Percentiles rank a stretch among this genome's conserved stretches.
Evolutionary conservation across 2,888 invertebrate species (phyloP).

Genomic region (Ectemnius cavifrons): DNA sequence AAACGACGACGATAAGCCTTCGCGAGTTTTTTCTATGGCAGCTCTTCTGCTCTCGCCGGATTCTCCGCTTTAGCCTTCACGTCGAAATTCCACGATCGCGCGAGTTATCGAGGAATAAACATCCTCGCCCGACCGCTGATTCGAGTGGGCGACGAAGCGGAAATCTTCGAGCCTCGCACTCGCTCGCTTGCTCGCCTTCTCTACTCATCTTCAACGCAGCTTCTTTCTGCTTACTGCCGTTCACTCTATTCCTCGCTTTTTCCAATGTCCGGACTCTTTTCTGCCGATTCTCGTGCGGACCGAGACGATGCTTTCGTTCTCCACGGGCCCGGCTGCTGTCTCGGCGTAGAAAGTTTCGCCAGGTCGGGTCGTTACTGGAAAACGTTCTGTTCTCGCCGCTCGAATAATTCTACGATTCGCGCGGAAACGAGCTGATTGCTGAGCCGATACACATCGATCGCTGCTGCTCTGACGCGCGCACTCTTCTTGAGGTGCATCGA

Average conservation of each 20-base stretch:
- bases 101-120: constrained; percentile 60
- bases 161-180: constrained; percentile 46
- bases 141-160: constrained; percentile 57
- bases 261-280: constrained; percentile 8
- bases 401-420: constrained; percentile 58
- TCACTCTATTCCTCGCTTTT: background rate
- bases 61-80: constrained; percentile 37
- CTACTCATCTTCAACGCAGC: constrained; percentile 23
- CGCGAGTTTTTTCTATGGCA: too few relatives aligned
- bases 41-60: constrained; percentile 37
- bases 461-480: background rate
- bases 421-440: constrained; percentile 59
- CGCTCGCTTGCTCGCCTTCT: constrained; percentile 15
- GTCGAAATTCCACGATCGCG: constrained; percentile 54
- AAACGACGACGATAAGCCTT: constrained; percentile 57
- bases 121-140: constrained; percentile 54
- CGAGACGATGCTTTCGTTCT: constrained; percentile 39
- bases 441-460: constrained; percentile 36
- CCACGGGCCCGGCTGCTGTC: constrained; percentile 13
- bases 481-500: constrained; percentile 7
- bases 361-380: constrained; percentile 43
- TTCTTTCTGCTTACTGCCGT: constrained; percentile 9
- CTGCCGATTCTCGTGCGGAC: constrained; percentile 35
- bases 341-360: constrained; percentile 49
- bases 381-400: constrained; percentile 44